phyloP scores from a whole-genome alignment of 2,888 invertebrate species.

The Rotaria socialis region DNA sequence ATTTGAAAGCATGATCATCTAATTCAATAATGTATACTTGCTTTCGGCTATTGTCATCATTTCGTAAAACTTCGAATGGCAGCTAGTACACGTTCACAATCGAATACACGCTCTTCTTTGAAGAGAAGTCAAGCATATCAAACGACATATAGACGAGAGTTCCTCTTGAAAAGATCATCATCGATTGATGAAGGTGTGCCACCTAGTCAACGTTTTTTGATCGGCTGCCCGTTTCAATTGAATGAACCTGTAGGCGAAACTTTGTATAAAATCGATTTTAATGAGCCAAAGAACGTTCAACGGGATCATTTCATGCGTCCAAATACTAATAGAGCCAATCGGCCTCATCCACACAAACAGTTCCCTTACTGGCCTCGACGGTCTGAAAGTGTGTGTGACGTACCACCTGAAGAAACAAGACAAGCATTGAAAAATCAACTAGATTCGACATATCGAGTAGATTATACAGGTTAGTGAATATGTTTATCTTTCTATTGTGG shows the following conservation, averaged over 20 bases:
- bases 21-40: not conserved
- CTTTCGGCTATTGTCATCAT: not conserved
- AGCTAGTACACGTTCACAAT: not conserved
- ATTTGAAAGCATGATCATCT: not conserved
- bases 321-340: not conserved
- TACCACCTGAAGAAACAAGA: not conserved
- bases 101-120: not conserved
- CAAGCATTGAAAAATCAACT: conserved; percentile 18
- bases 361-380: not conserved
- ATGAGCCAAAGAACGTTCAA: not conserved
- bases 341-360: not conserved
- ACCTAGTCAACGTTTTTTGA: not conserved
- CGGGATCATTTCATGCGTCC: not conserved
- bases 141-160: not conserved
- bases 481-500: not conserved
- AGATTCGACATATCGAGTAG: conserved; percentile 2
- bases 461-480: not conserved
- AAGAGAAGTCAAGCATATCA: not conserved
- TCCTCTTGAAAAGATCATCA: not conserved
- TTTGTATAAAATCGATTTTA: not conserved
- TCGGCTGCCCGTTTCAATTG: not conserved
- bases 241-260: not conserved
- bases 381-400: not conserved
- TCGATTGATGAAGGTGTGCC: not conserved
- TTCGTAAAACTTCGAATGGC: not conserved